phyloP scores from a whole-genome alignment of 2,113 vertebrate genomes.

The Microtus richardsoni region DNA sequence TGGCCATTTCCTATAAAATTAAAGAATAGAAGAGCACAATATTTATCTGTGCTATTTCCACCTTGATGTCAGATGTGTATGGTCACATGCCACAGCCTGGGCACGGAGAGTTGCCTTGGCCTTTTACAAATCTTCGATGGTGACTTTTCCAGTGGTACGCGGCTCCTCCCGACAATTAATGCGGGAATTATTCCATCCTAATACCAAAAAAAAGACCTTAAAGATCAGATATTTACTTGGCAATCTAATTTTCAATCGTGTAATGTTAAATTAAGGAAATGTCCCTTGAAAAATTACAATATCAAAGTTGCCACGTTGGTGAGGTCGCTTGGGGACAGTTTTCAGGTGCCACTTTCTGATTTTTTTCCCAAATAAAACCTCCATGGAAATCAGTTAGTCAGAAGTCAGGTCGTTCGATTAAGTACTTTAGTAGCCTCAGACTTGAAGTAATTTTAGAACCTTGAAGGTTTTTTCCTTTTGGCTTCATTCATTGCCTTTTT shows the following conservation, averaged over 20 bases:
- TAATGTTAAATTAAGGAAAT: background rate
- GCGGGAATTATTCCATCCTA: background rate
- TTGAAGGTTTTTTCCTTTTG: conserved; percentile 31
- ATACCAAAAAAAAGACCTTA: background rate
- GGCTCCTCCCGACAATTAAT: background rate
- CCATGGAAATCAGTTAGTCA: background rate
- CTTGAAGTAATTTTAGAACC: conserved; percentile 45
- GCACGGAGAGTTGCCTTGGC: background rate
- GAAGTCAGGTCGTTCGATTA: conserved; percentile 3
- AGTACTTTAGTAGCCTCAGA: conserved; percentile 24
- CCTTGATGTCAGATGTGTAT: background rate
- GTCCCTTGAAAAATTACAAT: background rate
- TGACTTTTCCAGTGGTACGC: background rate
- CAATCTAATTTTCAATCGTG: background rate
- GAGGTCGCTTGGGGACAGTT: conserved; percentile 14
- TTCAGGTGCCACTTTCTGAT: background rate
- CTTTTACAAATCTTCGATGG: background rate
- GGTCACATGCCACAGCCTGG: background rate
- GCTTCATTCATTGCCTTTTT: conserved; percentile 45
- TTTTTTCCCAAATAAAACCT: conserved; percentile 32
- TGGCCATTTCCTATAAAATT: conserved; percentile 53
- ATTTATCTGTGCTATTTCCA: background rate
- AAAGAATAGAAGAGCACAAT: background rate
- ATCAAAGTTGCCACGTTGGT: background rate
- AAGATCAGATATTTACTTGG: conserved; percentile 13